A percentile compares a stretch with the other conserved stretches of the same genome.
Evolutionary conservation across 2,797 vertebrate genomes (phyloP).

Genomic region (Margarornis squamiger): DNA sequence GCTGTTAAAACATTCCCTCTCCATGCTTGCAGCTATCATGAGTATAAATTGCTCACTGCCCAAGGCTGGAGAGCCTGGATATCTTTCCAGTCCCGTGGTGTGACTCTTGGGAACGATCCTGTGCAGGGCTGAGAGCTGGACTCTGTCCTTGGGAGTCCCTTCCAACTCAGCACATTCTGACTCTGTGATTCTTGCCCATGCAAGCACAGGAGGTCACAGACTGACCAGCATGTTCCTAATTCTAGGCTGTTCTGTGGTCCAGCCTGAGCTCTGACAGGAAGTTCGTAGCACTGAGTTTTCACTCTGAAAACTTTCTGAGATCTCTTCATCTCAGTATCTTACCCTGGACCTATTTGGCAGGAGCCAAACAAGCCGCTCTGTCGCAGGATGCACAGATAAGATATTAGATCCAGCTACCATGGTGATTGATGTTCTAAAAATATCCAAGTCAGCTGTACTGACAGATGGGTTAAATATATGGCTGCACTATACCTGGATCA

Average conservation of each 20-base stretch:
- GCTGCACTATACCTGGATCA: conserved; percentile 13
- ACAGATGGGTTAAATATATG: conserved; percentile 28
- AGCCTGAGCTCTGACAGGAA: neutral
- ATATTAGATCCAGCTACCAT: conserved; percentile 20
- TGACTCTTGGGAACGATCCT: neutral
- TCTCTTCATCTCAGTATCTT: neutral
- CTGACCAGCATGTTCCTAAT: neutral
- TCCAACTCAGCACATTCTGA: neutral
- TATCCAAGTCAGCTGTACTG: conserved; percentile 15
- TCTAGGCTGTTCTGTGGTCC: neutral
- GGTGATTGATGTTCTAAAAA: conserved; percentile 39
- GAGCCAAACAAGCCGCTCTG: neutral
- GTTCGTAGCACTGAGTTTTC: neutral
- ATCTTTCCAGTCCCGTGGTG: neutral
- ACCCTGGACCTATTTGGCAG: neutral
- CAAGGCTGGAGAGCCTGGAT: neutral
- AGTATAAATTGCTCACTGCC: neutral
- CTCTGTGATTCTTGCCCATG: neutral
- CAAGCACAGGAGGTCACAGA: neutral
- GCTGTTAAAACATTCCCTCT: neutral
- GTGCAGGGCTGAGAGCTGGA: neutral
- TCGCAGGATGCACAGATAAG: neutral
- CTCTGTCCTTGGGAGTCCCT: neutral
- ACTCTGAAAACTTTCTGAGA: neutral
- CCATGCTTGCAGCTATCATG: neutral